Percentiles rank a stretch among this genome's conserved stretches.
Evolutionary conservation across 2,888 invertebrate species (phyloP).

Genomic region (Mythimna ferrago): DNA sequence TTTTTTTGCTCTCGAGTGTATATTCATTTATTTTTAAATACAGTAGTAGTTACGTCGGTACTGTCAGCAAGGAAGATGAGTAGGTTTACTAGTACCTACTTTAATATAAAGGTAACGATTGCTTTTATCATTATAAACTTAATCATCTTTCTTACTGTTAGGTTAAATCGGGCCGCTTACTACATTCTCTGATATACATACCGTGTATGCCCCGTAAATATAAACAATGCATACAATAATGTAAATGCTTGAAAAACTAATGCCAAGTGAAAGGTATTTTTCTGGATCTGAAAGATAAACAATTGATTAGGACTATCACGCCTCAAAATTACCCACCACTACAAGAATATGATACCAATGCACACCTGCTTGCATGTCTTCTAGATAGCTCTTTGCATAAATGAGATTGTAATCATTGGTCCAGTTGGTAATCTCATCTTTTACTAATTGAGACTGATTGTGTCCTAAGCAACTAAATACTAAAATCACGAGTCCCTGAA

Average conservation of each 20-base stretch:
- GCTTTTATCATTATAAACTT: background rate
- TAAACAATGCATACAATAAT: conserved; percentile 75
- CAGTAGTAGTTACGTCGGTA: background rate
- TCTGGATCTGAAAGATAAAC: conserved; percentile 76
- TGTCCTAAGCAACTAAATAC: conserved; percentile 72
- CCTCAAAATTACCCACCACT: background rate
- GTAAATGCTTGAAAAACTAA: conserved; percentile 76
- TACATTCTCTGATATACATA: conserved; percentile 61
- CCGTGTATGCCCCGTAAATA: conserved; percentile 84
- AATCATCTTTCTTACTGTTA: no score
- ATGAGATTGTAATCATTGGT: conserved; percentile 75
- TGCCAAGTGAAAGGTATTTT: conserved; percentile 73
- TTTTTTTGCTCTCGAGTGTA: no score
- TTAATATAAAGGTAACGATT: background rate
- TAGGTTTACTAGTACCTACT: background rate
- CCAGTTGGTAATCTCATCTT: conserved; percentile 72
- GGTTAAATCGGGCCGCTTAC: background rate
- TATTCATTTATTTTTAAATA: background rate
- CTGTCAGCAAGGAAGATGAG: background rate
- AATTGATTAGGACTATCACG: background rate
- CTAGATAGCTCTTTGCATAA: conserved; percentile 76
- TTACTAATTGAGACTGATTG: conserved; percentile 68
- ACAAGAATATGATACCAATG: background rate
- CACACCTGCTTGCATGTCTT: conserved; percentile 75
- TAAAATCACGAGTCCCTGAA: conserved; percentile 76